Evolutionary conservation across 2,113 vertebrate species (phyloP).

Genomic region (Polyodon spathula): DNA sequence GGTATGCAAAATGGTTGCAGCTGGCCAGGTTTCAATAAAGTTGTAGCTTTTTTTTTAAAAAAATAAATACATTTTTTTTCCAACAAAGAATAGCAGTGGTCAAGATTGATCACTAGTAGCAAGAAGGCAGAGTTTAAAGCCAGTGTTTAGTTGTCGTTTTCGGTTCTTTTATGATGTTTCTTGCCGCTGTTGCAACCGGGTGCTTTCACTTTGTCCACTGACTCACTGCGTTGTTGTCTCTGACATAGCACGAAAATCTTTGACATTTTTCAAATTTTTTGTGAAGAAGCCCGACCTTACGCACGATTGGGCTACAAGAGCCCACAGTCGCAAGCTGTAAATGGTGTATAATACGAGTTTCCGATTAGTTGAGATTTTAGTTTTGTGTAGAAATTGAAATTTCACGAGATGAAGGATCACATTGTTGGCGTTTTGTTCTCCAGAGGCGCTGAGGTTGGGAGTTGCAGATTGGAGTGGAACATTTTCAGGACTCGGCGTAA

Average conservation of each 20-base stretch:
- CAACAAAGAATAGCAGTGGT: not conserved
- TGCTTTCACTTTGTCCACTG: slow-evolving; percentile 57
- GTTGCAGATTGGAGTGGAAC: slow-evolving; percentile 79
- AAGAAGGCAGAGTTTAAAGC: slow-evolving; percentile 21
- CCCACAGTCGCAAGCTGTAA: slow-evolving; percentile 16
- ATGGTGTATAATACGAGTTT: slow-evolving; percentile 22
- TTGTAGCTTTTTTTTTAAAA: slow-evolving; percentile 18
- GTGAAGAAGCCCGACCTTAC: slow-evolving; percentile 53
- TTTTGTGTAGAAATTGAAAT: slow-evolving; percentile 24
- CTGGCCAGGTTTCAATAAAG: slow-evolving; percentile 29
- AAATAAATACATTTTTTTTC: slow-evolving; percentile 1
- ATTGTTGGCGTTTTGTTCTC: slow-evolving; percentile 68
- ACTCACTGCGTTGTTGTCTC: slow-evolving; percentile 37
- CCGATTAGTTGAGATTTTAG: slow-evolving; percentile 23
- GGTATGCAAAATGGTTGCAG: slow-evolving; percentile 43
- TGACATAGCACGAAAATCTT: slow-evolving; percentile 59
- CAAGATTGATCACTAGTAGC: not conserved
- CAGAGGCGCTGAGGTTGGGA: slow-evolving; percentile 69
- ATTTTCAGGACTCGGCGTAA: slow-evolving; percentile 81
- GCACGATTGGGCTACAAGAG: slow-evolving; percentile 42
- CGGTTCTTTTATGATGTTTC: slow-evolving; percentile 27
- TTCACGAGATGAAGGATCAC: slow-evolving; percentile 74
- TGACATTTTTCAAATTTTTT: slow-evolving; percentile 72
- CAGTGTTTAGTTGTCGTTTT: slow-evolving; percentile 29
- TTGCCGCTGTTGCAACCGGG: slow-evolving; percentile 55